Evolutionary conservation across 2,797 vertebrate genomes (phyloP), one percentile per base, ranked within the genome.

Genomic region (Thalassophryne amazonica): DNA sequence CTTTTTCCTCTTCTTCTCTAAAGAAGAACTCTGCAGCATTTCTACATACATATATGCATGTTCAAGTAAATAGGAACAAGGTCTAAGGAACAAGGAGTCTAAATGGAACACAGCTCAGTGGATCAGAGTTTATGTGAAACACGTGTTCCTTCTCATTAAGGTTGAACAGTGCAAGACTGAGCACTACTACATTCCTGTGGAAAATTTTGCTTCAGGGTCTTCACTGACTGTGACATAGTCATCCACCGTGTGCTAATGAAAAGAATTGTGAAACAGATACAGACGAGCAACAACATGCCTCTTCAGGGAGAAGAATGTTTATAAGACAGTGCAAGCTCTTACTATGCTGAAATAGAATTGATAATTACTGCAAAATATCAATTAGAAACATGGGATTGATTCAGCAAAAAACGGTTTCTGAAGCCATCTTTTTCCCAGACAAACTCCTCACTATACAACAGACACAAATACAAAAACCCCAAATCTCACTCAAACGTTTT

Each of bases 211-310:
- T 73, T 2, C 7, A 37, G 67, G 82, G 50, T 66, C 31, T 25
- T 52, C 13, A 5, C 60, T 22, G 52, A 67, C 58, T 40, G 6
- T 38, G 38, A 11, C 0, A 40, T 60, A 73, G 19, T 67, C 39
- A 51, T 53, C 31, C 22, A 30, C 8, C 2, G 48, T 4, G 12
- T 19, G 5, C 17, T 10, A 17, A 16, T 6, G 4, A 4, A 30
- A 35, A 9, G 21, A 12, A 57, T 69, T 70, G 69, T 43, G 62
- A 72, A 77, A 78, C 18, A 1, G 8, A 31, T 40, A 42, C 56
- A 64, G 61, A 17, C 77, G n/a, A 78, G 86, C 55, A 17, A 61
- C 40, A 50, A 68, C 86, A 69, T 14, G 81, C 40, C 50, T 61
- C 15, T 2, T 4, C 3, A 46, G 3, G 11, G 22, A 41, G 31